These are phyloP conservation scores for Calephelis nemesis DNA, from an alignment of 1,140 invertebrate genomes.

Conservation along the genomic window DNA sequence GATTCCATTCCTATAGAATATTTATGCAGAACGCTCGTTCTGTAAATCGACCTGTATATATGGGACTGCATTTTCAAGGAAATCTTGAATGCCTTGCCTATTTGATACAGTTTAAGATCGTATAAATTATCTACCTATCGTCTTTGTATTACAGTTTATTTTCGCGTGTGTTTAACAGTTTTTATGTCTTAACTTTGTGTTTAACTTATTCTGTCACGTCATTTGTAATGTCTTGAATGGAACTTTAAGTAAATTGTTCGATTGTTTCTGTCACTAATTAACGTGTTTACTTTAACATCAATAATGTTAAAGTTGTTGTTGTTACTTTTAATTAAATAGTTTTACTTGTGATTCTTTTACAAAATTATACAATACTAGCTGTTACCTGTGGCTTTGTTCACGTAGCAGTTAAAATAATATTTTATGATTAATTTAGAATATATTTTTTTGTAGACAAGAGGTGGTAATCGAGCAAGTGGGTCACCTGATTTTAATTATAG, in stretches of 20 bases:
- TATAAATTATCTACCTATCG: not conserved
- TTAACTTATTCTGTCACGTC: not conserved
- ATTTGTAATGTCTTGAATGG: not conserved
- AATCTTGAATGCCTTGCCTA: constrained; percentile 11
- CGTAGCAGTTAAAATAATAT: too few species aligned
- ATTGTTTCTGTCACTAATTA: not conserved
- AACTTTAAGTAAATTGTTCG: not conserved
- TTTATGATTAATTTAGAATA: too few species aligned
- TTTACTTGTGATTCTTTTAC: too few species aligned
- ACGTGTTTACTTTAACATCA: not conserved
- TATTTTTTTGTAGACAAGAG: too few species aligned
- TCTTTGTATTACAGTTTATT: not conserved
- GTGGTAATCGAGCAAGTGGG: too few species aligned
- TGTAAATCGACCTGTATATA: constrained; percentile 25
- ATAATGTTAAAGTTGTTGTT: not conserved
- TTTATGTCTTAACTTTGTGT: not conserved
- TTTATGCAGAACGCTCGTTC: constrained; percentile 29
- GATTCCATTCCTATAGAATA: constrained; percentile 35
- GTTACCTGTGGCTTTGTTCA: too few species aligned
- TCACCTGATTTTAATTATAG: too few species aligned
- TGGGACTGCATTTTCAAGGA: constrained; percentile 17
- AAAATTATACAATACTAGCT: too few species aligned
- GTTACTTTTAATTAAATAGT: too few species aligned
- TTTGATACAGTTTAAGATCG: constrained; percentile 1
- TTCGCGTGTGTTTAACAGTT: not conserved